These are phyloP conservation scores for Buceros bicornis DNA, from an alignment of 2,797 vertebrate species.

Conservation along the genomic window DNA sequence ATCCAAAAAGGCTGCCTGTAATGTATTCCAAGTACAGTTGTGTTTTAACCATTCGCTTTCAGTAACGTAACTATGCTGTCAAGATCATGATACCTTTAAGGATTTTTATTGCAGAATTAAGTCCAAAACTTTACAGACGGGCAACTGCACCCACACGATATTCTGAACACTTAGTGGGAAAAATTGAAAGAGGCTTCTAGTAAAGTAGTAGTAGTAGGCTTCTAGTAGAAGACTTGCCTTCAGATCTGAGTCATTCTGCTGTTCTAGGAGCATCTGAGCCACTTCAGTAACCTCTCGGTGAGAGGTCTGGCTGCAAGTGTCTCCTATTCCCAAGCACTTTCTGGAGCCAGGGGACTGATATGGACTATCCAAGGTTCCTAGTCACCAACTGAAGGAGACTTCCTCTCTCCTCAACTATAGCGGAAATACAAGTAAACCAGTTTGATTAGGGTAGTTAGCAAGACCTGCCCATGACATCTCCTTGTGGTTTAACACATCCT, in stretches of 20 bases:
- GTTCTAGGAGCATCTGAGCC: neutral
- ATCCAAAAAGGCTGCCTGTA: neutral
- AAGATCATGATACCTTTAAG: neutral
- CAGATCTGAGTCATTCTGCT: neutral
- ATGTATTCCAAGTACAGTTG: neutral
- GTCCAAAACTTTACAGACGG: neutral
- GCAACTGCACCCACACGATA: neutral
- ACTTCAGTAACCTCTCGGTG: neutral
- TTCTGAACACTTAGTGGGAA: neutral
- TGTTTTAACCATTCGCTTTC: neutral
- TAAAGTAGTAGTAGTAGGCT: neutral
- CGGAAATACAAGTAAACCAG: neutral
- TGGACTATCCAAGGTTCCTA: neutral
- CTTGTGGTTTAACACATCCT: neutral
- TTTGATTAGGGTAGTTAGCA: too few relatives aligned
- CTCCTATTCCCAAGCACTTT: neutral
- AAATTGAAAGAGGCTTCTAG: neutral
- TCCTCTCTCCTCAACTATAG: neutral
- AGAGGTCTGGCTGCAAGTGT: neutral
- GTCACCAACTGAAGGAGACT: neutral
- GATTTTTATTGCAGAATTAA: neutral
- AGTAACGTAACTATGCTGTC: neutral
- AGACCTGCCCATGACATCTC: neutral
- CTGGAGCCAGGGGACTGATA: neutral
- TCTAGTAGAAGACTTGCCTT: neutral